Base-by-base conservation (phyloP, 2,888 invertebrate species). In the Cheilosia grossa region DNA sequence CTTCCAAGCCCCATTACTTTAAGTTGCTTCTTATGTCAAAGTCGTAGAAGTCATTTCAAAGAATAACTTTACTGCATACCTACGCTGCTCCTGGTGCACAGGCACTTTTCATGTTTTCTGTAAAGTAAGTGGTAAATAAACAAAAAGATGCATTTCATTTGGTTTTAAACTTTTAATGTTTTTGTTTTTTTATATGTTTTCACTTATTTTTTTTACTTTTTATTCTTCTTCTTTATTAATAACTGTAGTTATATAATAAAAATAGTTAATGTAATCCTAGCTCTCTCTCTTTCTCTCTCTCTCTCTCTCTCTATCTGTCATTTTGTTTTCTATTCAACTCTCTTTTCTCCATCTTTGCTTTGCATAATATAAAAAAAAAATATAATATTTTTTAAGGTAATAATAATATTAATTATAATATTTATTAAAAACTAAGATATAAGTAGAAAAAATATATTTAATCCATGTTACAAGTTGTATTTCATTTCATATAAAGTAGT, bases 381-480 rank as follows among this genome's bases (percentile, higher is more conserved):
- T 67, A 21, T 66, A 59, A 49, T 47, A 44, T 54, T 61, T 51
- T 44, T 17, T 66, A 75, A 66, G 30, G 47, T 75, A 66, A 37
- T 58, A 58, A 30, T 72, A 64, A 40, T 64, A 15, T 56, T 47
- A 56, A 47, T 47, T 64, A 30, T 72, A 64, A 40, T 64, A 15
- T 56, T 47, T 49, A 47, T 47, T 64, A 61, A 27, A 30, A 75
- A 72, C 70, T 77, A 72, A 59, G 15, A 66, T 70, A 66, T 70
- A 82, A 64, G 81, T 82, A 82, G 58, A 82, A 82, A 82, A 66
- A 79, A 56, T 15, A 44, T 64, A 56, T 51, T 19, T 70, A 81
- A 70, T 64, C 42, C 59, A 59, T 59, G 59, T 54, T 75, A 67
- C 67, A 63, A 74, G 9, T 51, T n/a, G 56, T 49, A 66, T 17